A percentile compares a stretch with the other conserved stretches of the same genome.
phyloP scores from a whole-genome alignment of 2,797 vertebrate species.

The Platalea minor region DNA sequence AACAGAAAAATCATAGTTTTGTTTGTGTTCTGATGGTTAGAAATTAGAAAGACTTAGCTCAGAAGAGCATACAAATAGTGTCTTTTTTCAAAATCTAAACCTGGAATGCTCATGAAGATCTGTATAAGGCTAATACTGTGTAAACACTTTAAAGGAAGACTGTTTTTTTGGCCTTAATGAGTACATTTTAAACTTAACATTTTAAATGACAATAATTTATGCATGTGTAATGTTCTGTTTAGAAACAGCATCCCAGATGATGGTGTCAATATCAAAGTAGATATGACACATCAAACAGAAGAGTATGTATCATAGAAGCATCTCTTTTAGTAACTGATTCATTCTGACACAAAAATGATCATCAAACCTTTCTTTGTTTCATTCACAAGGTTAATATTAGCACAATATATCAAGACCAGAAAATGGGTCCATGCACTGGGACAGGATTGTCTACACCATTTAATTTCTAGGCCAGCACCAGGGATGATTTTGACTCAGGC shows the following conservation, averaged over 20 bases:
- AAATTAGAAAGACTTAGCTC: background rate
- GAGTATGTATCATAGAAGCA: background rate
- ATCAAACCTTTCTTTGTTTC: background rate
- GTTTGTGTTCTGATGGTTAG: background rate
- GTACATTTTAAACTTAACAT: background rate
- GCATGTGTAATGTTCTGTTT: background rate
- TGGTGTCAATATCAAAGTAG: background rate
- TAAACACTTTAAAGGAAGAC: background rate
- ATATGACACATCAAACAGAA: background rate
- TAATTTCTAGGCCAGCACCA: background rate
- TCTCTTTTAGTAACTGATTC: background rate
- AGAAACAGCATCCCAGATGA: background rate
- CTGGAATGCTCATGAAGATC: background rate
- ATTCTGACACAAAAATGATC: background rate
- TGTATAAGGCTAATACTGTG: background rate
- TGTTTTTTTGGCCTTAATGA: background rate
- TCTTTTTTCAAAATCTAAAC: background rate
- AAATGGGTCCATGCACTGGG: rapidly evolving
- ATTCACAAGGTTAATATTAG: background rate
- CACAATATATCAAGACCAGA: background rate
- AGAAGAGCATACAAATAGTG: rapidly evolving
- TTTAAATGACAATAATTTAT: background rate
- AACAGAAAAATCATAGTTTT: background rate
- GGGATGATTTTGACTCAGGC: background rate
- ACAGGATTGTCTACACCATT: background rate